phyloP scores from a whole-genome alignment of 2,888 invertebrate species.

The Ophioninae sp. region DNA sequence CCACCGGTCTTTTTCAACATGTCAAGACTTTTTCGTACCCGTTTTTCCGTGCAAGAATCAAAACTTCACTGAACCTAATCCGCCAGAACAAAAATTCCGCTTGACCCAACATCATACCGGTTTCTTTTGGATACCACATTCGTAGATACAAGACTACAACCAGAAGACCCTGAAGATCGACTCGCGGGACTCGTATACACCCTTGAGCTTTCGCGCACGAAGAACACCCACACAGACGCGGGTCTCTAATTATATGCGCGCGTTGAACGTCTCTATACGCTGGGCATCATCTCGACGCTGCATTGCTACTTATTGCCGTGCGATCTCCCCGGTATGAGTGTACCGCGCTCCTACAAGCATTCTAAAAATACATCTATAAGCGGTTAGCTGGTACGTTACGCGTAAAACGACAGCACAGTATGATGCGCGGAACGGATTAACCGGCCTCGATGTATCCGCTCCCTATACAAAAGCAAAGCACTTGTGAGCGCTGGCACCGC shows the following conservation, averaged over 20 bases:
- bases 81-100: no score
- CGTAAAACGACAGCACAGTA: slow-evolving; percentile 30
- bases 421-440: slow-evolving; percentile 36
- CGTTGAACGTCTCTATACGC: slow-evolving; percentile 16
- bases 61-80: no score
- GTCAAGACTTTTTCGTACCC: no score
- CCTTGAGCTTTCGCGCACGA: slow-evolving; percentile 9
- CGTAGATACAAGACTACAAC: slow-evolving; percentile 20
- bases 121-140: no score
- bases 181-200: slow-evolving; percentile 32
- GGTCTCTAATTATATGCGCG: slow-evolving; percentile 17
- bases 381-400: slow-evolving; percentile 38
- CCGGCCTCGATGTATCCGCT: slow-evolving; percentile 27
- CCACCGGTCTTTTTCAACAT: no score
- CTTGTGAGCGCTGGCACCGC: not conserved
- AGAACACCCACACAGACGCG: not conserved
- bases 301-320: slow-evolving; percentile 40
- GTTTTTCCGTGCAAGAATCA: no score
- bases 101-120: no score
- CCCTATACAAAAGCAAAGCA: not conserved
- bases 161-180: slow-evolving; percentile 46
- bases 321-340: slow-evolving; percentile 19
- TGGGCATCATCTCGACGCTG: slow-evolving; percentile 47
- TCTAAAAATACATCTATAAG: slow-evolving; percentile 21
- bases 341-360: slow-evolving; percentile 5